Conservation (phyloP, 2,888 invertebrate genomes). For the Galeopsomyia nigrocyanea region DNA sequence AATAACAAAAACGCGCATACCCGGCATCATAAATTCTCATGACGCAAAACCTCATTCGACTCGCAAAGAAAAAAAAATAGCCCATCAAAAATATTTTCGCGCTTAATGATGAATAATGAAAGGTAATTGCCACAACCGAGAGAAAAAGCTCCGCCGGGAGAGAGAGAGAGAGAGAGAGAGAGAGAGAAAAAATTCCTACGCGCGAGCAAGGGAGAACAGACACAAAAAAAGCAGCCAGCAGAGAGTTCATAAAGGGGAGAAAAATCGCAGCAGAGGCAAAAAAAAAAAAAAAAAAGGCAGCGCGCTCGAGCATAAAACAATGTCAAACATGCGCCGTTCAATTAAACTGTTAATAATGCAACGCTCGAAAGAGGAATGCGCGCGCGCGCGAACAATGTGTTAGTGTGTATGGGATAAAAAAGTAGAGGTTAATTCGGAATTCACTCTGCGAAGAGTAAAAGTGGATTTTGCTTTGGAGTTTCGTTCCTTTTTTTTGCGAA, state of each 20-base stretch:
- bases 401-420: neutral
- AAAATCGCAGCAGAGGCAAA: constrained; percentile 18
- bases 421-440: constrained; percentile 21
- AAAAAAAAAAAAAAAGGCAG: neutral
- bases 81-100: constrained; percentile 29
- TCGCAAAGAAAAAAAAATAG: too few species aligned
- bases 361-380: neutral
- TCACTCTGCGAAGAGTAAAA: neutral
- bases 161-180: too few species aligned
- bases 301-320: constrained; percentile 25
- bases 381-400: constrained; percentile 6
- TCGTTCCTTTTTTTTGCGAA: too few species aligned
- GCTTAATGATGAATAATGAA: constrained; percentile 42
- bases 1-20: too few species aligned
- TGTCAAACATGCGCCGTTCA: constrained; percentile 33
- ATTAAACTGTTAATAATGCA: constrained; percentile 35
- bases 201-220: neutral
- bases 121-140: constrained; percentile 21
- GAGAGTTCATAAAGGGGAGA: constrained; percentile 37
- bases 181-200: constrained; percentile 6
- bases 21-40: too few species aligned
- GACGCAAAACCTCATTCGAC: too few species aligned
- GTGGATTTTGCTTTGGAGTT: too few species aligned
- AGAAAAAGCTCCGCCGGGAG: neutral
- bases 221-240: neutral